A percentile compares a stretch with the other conserved stretches of the same genome.
Evolutionary conservation across 1,140 invertebrate species (phyloP).

Genomic region (Alviniconcha marisindica): DNA sequence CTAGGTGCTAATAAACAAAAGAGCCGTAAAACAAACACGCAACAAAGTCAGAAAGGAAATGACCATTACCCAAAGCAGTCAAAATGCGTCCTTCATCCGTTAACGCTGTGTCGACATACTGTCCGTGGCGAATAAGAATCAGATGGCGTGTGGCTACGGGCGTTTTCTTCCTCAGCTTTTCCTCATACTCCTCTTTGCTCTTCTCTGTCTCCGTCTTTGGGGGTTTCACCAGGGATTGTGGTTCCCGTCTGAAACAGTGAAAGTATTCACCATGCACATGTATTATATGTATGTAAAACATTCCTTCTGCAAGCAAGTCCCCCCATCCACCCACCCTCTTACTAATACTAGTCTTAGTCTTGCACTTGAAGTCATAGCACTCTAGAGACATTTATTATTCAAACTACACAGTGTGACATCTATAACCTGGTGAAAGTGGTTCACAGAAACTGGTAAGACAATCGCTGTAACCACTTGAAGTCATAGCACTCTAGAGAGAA

Average conservation of each 20-base stretch:
- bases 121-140: constrained; percentile 95
- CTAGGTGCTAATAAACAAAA: too few relatives aligned
- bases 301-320: too few relatives aligned
- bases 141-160: constrained; percentile 89
- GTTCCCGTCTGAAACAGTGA: constrained; percentile 82
- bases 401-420: too few relatives aligned
- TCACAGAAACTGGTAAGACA: too few relatives aligned
- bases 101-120: constrained; percentile 87
- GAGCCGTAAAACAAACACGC: background rate
- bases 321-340: too few relatives aligned
- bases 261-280: background rate
- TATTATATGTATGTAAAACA: too few relatives aligned
- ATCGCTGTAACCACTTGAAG: too few relatives aligned
- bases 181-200: constrained; percentile 63
- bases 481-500: too few relatives aligned
- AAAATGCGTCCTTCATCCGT: constrained; percentile 86
- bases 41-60: constrained; percentile 5
- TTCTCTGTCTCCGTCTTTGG: constrained; percentile 74
- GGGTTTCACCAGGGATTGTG: constrained; percentile 84
- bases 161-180: constrained; percentile 74
- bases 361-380: too few relatives aligned
- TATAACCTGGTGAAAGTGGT: too few relatives aligned
- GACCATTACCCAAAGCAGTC: constrained; percentile 84
- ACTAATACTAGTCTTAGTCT: too few relatives aligned
- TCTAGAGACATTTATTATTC: too few relatives aligned